Conservation (phyloP, 2,797 vertebrate genomes). For the Danionella dracula region DNA sequence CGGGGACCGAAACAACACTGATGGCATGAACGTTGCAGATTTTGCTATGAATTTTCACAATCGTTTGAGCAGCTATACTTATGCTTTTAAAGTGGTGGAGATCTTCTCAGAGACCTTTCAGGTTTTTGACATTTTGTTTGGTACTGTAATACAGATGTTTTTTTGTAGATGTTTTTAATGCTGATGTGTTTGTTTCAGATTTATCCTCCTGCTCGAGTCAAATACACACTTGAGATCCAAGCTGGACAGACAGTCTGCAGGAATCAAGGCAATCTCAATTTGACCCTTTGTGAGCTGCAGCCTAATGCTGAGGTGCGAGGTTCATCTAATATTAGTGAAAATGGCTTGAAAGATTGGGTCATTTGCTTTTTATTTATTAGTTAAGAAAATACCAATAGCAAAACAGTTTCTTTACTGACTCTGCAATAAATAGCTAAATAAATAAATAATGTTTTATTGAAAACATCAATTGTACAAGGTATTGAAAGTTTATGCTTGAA, state of each 20-base stretch:
- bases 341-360: no score
- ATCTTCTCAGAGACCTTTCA: slow-evolving; percentile 24
- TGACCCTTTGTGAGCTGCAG: slow-evolving; percentile 31
- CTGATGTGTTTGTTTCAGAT: background rate
- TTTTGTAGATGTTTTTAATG: background rate
- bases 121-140: slow-evolving; percentile 1
- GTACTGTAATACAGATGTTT: background rate
- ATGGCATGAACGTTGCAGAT: slow-evolving; percentile 33
- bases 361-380: no score
- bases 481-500: no score
- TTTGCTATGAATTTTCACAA: slow-evolving; percentile 44
- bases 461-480: no score
- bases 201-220: slow-evolving; percentile 12
- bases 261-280: slow-evolving; percentile 30
- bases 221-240: slow-evolving; percentile 7
- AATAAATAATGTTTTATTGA: no score
- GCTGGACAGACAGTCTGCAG: slow-evolving; percentile 39
- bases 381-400: no score
- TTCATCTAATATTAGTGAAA: background rate
- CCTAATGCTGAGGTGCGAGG: slow-evolving; percentile 36
- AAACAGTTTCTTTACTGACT: no score
- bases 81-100: slow-evolving; percentile 40
- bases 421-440: no score
- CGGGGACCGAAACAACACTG: background rate
- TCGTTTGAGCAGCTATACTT: slow-evolving; percentile 16